Conservation (phyloP, 2,113 vertebrate genomes). For the Struthio camelus region DNA sequence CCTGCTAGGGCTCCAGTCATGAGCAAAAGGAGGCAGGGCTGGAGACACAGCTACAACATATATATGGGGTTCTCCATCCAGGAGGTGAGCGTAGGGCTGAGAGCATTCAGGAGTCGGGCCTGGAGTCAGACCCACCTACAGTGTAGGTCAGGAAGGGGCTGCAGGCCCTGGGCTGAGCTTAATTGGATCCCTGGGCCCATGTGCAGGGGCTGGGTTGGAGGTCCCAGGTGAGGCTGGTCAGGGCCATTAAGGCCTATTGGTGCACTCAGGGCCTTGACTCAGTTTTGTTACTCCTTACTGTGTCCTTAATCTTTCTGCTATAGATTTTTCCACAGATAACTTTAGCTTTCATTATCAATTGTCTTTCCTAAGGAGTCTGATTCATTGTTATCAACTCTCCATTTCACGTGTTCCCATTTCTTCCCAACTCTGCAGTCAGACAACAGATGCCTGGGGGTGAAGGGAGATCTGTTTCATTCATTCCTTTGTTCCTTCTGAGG, state of each 20-base stretch:
- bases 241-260: not conserved
- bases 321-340: not conserved
- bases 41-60: not conserved
- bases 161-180: not conserved
- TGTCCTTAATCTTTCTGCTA: not conserved
- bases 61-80: rapidly evolving
- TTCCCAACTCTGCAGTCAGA: not conserved
- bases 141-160: not conserved
- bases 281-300: not conserved
- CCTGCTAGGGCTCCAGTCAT: not conserved
- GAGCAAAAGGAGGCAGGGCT: not conserved
- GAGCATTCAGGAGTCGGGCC: not conserved
- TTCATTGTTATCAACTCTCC: not conserved
- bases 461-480: not conserved
- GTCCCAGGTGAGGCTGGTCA: not conserved
- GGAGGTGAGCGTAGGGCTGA: rapidly evolving
- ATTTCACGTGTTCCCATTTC: not conserved
- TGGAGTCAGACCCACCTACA: not conserved
- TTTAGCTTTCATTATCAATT: not conserved
- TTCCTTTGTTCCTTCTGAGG: not conserved
- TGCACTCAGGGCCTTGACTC: not conserved
- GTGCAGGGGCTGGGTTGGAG: not conserved
- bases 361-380: not conserved
- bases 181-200: not conserved
- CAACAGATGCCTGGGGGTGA: not conserved